Evolutionary conservation across 92 coral and sea anemone genomes (phyloP).

Genomic region (Phenganax stokvisi): DNA sequence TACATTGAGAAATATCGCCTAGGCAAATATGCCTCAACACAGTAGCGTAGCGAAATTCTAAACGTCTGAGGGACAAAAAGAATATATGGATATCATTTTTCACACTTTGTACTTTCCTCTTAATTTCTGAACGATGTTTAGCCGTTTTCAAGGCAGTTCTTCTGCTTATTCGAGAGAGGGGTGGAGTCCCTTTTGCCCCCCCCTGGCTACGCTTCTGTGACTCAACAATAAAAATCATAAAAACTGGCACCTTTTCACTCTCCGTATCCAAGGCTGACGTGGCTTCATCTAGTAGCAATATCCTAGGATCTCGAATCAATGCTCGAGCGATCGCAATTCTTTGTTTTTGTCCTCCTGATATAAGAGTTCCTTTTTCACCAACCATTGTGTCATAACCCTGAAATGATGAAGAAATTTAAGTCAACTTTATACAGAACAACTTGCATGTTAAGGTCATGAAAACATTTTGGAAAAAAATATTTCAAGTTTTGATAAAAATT

Average conservation of each 20-base stretch:
- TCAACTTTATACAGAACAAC: background rate
- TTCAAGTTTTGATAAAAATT: no score
- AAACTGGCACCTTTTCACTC: conserved; percentile 65
- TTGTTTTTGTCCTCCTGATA: conserved; percentile 89
- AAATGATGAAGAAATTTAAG: background rate
- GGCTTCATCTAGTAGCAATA: conserved; percentile 88
- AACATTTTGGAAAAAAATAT: background rate
- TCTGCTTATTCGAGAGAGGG: no score
- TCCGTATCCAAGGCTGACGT: conserved; percentile 89
- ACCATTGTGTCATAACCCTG: conserved; percentile 79
- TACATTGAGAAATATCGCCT: background rate
- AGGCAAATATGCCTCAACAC: background rate
- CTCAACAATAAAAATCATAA: background rate
- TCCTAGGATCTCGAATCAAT: conserved; percentile 69
- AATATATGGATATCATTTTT: no score
- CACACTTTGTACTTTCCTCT: no score
- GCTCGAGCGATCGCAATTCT: conserved; percentile 92
- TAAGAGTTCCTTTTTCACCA: conserved; percentile 82
- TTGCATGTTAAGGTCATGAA: background rate
- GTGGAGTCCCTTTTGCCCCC: no score
- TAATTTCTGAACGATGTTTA: no score
- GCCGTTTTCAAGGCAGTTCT: no score
- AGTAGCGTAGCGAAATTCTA: no score
- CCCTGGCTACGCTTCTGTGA: background rate
- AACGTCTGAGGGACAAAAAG: no score